Conservation (phyloP, 2,888 invertebrate genomes). For the Acronicta aceris region DNA sequence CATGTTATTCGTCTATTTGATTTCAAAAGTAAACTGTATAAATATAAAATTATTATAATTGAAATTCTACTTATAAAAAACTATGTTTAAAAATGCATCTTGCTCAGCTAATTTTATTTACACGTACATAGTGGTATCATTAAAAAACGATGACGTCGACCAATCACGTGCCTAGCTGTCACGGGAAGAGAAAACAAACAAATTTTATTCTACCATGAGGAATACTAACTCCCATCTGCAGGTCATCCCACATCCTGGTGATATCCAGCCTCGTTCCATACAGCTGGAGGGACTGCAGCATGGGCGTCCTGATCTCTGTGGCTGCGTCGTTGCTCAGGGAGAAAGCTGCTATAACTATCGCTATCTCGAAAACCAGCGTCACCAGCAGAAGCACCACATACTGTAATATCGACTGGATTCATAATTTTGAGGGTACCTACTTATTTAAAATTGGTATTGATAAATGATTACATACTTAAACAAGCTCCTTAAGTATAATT, state of each 20-base stretch:
- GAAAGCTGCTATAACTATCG: slow-evolving; percentile 73
- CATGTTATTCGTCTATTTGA: too few relatives aligned
- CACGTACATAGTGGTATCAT: too few relatives aligned
- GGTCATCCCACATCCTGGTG: slow-evolving; percentile 76
- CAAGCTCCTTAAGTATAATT: too few relatives aligned
- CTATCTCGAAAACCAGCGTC: slow-evolving; percentile 76
- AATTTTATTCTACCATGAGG: too few relatives aligned
- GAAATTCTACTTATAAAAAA: too few relatives aligned
- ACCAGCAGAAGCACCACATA: slow-evolving; percentile 71
- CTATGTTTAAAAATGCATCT: too few relatives aligned
- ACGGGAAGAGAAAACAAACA: too few relatives aligned
- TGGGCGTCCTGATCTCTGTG: slow-evolving; percentile 68
- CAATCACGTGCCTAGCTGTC: too few relatives aligned
- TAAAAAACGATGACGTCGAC: too few relatives aligned
- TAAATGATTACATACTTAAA: neutral
- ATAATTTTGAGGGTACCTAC: slow-evolving; percentile 28
- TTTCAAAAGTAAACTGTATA: too few relatives aligned
- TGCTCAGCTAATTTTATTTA: too few relatives aligned
- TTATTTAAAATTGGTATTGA: neutral
- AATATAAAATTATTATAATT: too few relatives aligned
- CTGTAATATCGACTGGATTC: slow-evolving; percentile 65
- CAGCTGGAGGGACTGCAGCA: slow-evolving; percentile 67
- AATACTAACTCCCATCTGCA: slow-evolving; percentile 76
- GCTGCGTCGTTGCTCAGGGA: slow-evolving; percentile 66
- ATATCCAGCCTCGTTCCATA: slow-evolving; percentile 69